Conservation (phyloP, 1,140 invertebrate species). For the Aphelinus atriplicis region DNA sequence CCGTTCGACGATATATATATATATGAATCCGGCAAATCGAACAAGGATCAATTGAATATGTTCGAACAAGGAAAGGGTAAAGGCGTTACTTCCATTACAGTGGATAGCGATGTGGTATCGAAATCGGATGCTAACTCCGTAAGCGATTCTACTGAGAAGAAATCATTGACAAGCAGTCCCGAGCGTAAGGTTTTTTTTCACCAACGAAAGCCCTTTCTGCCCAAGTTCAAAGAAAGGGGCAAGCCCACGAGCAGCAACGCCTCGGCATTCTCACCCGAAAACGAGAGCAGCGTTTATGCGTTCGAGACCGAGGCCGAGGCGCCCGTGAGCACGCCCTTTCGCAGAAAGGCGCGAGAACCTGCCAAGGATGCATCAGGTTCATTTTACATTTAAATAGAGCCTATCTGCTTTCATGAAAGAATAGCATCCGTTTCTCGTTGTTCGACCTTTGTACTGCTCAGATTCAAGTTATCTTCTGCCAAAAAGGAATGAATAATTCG, state of each 20-base stretch:
- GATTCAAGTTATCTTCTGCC: no score
- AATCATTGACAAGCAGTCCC: conserved; percentile 42
- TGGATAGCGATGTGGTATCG: conserved; percentile 49
- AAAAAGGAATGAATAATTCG: no score
- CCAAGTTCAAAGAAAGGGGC: conserved; percentile 66
- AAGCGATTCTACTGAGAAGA: conserved; percentile 52
- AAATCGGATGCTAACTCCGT: conserved; percentile 49
- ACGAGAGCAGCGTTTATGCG: conserved; percentile 78
- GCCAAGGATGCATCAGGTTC: conserved; percentile 1
- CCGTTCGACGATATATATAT: no score
- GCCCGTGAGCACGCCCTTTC: conserved; percentile 66
- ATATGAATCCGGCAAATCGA: no score
- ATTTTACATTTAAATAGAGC: no score
- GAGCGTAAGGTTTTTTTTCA: conserved; percentile 68
- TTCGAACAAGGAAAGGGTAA: no score
- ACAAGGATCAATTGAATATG: no score
- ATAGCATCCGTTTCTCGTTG: no score
- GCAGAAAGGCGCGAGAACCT: conserved; percentile 61
- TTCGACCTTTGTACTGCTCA: no score
- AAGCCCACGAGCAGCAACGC: conserved; percentile 60
- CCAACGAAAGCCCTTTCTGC: conserved; percentile 66
- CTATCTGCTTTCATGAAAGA: no score
- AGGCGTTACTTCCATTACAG: conserved; percentile 12
- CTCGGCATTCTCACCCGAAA: conserved; percentile 75
- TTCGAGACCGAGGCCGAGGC: conserved; percentile 72